Percentiles rank a stretch among this genome's conserved stretches.
These are phyloP conservation scores for Amblyjoppa fuscipennis DNA, from an alignment of 2,888 invertebrate genomes.

Conservation along the genomic window DNA sequence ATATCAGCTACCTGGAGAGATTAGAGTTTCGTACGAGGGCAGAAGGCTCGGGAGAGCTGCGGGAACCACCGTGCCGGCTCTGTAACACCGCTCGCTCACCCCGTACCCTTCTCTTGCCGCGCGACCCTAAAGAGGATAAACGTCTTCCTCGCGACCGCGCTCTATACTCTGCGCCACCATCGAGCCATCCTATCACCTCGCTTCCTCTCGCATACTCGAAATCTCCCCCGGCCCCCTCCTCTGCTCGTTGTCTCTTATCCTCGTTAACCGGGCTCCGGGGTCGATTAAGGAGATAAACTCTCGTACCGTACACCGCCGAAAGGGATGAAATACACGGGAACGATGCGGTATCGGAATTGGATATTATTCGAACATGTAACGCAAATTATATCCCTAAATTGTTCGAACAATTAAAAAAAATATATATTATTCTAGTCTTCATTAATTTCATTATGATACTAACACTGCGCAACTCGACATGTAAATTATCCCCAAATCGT, in stretches of 20 bases:
- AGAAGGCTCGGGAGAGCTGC: conserved; percentile 23
- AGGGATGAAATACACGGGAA: conserved; percentile 36
- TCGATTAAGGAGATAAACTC: conserved; percentile 68
- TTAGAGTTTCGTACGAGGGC: conserved; percentile 73
- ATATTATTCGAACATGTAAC: conserved; percentile 5
- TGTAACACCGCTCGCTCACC: background rate
- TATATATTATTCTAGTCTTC: background rate
- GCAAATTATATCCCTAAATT: background rate
- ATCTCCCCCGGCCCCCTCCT: background rate
- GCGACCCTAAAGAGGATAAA: conserved; percentile 66
- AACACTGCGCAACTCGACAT: no score
- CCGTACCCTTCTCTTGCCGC: conserved; percentile 39
- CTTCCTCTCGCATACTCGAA: conserved; percentile 47
- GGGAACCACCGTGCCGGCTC: conserved; percentile 10
- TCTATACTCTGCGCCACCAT: conserved; percentile 26
- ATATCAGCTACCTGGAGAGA: conserved; percentile 75
- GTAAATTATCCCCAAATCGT: no score
- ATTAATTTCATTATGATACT: background rate
- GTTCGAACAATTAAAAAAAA: background rate
- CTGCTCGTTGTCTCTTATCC: conserved; percentile 58
- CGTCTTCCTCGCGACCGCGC: conserved; percentile 63
- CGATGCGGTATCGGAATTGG: conserved; percentile 4
- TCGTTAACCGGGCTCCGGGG: conserved; percentile 64
- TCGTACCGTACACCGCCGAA: conserved; percentile 33
- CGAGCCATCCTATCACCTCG: conserved; percentile 31